Evolutionary conservation across 2,113 vertebrate genomes (phyloP).

Genomic region (Oenanthe melanoleuca): DNA sequence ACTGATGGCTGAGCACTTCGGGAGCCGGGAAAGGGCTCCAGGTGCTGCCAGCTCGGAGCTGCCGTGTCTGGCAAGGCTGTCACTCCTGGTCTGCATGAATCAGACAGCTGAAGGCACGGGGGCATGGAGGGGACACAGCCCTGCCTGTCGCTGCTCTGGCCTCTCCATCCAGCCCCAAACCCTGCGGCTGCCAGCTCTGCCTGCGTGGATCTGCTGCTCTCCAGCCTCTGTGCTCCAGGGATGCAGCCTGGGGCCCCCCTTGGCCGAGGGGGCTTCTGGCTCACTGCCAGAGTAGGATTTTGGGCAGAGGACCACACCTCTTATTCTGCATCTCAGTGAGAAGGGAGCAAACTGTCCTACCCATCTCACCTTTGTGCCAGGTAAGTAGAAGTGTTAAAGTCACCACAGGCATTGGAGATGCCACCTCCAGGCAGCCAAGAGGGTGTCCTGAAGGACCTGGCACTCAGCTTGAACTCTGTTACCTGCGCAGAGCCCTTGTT

Average conservation of each 20-base stretch:
- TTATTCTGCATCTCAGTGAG: neutral
- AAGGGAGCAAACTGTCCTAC: neutral
- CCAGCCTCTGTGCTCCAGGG: neutral
- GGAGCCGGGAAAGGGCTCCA: neutral
- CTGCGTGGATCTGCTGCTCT: neutral
- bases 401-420: neutral
- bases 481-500: neutral
- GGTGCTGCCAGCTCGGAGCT: neutral
- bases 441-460: neutral
- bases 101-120: neutral
- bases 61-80: neutral
- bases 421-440: neutral
- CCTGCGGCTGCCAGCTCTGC: neutral
- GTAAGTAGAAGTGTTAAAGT: neutral
- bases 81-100: neutral
- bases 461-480: neutral
- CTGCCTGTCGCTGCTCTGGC: neutral
- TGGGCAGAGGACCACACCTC: fast-evolving
- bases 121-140: neutral
- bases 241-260: neutral
- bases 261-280: fast-evolving
- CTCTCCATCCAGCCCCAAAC: neutral
- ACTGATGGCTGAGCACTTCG: fast-evolving
- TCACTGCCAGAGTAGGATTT: neutral
- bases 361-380: fast-evolving